Conservation (phyloP, 2,797 vertebrate species). For the Natrix natrix region DNA sequence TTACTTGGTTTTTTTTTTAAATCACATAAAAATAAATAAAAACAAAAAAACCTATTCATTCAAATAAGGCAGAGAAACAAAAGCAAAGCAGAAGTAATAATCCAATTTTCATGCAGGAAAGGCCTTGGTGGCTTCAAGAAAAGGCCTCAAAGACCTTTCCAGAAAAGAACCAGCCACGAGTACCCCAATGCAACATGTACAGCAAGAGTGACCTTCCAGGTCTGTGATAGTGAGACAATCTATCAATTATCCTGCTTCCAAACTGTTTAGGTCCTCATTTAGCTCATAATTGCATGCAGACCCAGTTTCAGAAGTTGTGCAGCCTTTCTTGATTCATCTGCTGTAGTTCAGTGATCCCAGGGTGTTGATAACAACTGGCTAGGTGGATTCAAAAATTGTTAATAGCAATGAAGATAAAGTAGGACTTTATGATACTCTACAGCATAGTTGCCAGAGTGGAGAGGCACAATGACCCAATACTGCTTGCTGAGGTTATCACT, state of each 20-base stretch:
- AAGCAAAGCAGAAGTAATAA: not conserved
- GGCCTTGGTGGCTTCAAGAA: not conserved
- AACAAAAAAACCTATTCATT: not conserved
- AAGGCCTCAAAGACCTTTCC: not conserved
- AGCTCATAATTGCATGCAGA: not conserved
- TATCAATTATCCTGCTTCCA: not conserved
- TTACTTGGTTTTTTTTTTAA: too few relatives aligned
- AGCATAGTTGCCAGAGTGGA: not conserved
- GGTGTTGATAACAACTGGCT: not conserved
- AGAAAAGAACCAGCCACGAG: not conserved
- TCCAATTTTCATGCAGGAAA: not conserved
- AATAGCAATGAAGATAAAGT: not conserved
- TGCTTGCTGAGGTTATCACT: not conserved
- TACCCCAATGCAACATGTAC: not conserved
- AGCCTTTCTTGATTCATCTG: not conserved
- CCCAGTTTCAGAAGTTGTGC: not conserved
- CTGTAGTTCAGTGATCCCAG: not conserved
- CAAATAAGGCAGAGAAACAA: not conserved
- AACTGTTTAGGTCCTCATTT: not conserved
- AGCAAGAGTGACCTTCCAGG: not conserved
- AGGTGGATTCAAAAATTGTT: not conserved
- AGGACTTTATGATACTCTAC: not conserved
- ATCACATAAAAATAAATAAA: not conserved
- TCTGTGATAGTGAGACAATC: not conserved
- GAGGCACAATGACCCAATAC: not conserved